Evolutionary conservation across 1,140 invertebrate genomes (phyloP).

Genomic region (Drosophila ironensis): DNA sequence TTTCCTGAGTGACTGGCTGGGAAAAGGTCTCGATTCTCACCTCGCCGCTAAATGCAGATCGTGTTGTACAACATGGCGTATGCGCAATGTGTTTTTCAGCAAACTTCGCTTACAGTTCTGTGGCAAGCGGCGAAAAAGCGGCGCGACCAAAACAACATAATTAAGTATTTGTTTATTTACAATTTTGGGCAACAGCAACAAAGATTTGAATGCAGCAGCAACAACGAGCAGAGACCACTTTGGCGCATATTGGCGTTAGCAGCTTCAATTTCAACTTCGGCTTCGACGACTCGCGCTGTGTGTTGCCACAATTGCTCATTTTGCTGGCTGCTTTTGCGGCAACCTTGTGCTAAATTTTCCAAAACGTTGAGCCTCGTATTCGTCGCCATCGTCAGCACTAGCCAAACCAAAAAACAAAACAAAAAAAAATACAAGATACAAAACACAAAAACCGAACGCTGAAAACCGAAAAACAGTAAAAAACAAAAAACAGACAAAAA

Average conservation of each 20-base stretch:
- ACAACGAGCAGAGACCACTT: slow-evolving; percentile 18
- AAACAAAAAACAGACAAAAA: slow-evolving; percentile 21
- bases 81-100: slow-evolving; percentile 51
- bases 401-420: slow-evolving; percentile 28
- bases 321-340: slow-evolving; percentile 59
- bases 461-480: slow-evolving; percentile 24
- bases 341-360: slow-evolving; percentile 80
- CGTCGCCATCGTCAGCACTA: slow-evolving; percentile 23
- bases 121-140: slow-evolving; percentile 57
- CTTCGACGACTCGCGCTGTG: slow-evolving; percentile 17
- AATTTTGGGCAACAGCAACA: slow-evolving; percentile 73
- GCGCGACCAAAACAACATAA: slow-evolving; percentile 72
- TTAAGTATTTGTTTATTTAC: slow-evolving; percentile 81
- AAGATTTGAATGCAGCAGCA: slow-evolving; percentile 39
- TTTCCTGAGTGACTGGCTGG: slow-evolving; percentile 16
- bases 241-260: slow-evolving; percentile 42
- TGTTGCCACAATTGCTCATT: slow-evolving; percentile 77
- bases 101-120: slow-evolving; percentile 56
- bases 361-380: slow-evolving; percentile 68
- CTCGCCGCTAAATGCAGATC: slow-evolving; percentile 23
- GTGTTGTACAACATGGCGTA: slow-evolving; percentile 64
- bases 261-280: slow-evolving; percentile 56
- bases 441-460: slow-evolving; percentile 19
- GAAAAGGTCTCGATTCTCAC: slow-evolving; percentile 55
- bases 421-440: slow-evolving; percentile 20